phyloP scores from a whole-genome alignment of 2,797 vertebrate genomes.

The Pantherophis alleghaniensis region DNA sequence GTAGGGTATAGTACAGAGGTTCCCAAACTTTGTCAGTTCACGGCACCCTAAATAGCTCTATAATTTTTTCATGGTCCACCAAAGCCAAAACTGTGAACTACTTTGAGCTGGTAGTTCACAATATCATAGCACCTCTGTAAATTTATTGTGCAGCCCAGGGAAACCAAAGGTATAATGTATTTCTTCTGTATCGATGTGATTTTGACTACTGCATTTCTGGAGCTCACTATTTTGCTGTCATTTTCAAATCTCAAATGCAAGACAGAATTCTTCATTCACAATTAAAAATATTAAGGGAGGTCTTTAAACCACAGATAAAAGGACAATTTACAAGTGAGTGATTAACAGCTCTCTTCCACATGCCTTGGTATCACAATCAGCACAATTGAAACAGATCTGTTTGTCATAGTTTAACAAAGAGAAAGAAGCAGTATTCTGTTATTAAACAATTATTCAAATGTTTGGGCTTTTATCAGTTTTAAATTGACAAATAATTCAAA shows the following conservation, averaged over 20 bases:
- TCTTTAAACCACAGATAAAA: conserved; percentile 3
- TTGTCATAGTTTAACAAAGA: conserved; percentile 1
- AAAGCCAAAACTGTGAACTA: neutral
- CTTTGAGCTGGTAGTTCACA: neutral
- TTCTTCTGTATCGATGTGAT: neutral
- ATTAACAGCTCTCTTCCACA: conserved; percentile 1
- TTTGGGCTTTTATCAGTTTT: neutral
- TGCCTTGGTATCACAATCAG: conserved; percentile 2
- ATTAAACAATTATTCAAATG: neutral
- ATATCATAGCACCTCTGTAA: neutral
- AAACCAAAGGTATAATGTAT: neutral
- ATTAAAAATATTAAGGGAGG: neutral
- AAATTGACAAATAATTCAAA: neutral
- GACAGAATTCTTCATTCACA: neutral
- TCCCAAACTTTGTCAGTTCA: neutral
- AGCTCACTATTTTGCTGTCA: neutral
- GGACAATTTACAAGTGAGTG: conserved; percentile 3
- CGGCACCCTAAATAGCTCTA: neutral
- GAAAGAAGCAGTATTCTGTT: conserved; percentile 42
- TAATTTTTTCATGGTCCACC: neutral
- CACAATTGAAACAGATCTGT: conserved; percentile 10
- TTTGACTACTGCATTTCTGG: neutral
- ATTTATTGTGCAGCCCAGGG: neutral
- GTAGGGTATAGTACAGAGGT: neutral
- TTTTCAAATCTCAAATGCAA: neutral